phyloP scores from a whole-genome alignment of 2,113 vertebrate genomes.

The Tupaia tana region DNA sequence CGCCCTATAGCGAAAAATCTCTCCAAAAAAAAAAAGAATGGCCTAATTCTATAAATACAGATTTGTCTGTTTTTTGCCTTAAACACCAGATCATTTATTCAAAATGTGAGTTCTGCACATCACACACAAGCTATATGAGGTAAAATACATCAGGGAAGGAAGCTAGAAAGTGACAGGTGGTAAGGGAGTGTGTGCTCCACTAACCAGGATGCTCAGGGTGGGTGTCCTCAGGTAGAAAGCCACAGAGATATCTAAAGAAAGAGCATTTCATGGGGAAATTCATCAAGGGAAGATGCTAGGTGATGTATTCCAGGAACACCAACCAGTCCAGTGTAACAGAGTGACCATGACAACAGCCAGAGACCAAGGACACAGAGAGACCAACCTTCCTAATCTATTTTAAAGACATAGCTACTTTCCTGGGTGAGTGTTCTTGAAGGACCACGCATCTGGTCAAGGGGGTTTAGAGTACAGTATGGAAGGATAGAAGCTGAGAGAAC shows the following conservation, averaged over 20 bases:
- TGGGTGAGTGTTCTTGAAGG: background rate
- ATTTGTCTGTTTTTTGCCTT: background rate
- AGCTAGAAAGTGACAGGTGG: background rate
- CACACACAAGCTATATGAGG: background rate
- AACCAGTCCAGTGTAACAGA: background rate
- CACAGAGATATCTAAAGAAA: background rate
- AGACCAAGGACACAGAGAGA: background rate
- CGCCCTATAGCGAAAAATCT: too few relatives aligned
- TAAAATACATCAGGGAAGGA: background rate
- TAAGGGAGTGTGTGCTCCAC: background rate
- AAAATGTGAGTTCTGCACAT: background rate
- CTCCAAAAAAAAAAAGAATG: too few relatives aligned
- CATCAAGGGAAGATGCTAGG: background rate
- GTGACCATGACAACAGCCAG: background rate
- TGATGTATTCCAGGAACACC: background rate
- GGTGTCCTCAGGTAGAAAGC: background rate
- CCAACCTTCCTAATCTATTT: background rate
- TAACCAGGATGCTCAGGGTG: background rate
- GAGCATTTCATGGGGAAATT: background rate
- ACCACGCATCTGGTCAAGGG: background rate
- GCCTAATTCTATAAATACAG: too few relatives aligned
- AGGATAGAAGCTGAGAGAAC: background rate
- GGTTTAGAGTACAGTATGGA: background rate
- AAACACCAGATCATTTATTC: background rate
- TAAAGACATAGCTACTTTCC: background rate